Percentiles rank a stretch among this genome's conserved stretches.
Evolutionary conservation across 2,888 invertebrate genomes (phyloP).

Genomic region (Sesia bembeciformis): DNA sequence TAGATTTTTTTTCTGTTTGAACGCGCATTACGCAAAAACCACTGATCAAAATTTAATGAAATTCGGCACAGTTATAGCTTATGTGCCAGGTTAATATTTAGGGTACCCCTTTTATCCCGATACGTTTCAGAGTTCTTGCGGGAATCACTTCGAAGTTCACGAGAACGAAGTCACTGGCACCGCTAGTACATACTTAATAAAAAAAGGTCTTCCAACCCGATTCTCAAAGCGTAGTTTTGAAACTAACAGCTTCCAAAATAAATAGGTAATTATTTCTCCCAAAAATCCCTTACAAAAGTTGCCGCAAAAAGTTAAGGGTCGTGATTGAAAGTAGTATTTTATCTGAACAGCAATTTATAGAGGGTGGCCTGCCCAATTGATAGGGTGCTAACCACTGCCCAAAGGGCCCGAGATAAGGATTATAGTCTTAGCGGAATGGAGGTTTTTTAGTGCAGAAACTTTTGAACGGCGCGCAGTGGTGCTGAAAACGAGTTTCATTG

Average conservation of each 20-base stretch:
- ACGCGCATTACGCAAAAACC: too few species aligned
- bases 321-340: constrained; percentile 46
- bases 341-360: constrained; percentile 44
- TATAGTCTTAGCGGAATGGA: constrained; percentile 32
- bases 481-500: not conserved
- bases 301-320: constrained; percentile 23
- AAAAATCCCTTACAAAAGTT: constrained; percentile 9
- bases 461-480: constrained; percentile 7
- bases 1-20: too few species aligned
- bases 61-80: too few species aligned
- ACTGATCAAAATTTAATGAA: too few species aligned
- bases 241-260: not conserved
- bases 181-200: too few species aligned
- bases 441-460: constrained; percentile 20
- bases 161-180: too few species aligned
- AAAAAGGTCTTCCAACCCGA: too few species aligned
- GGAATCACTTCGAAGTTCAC: too few species aligned
- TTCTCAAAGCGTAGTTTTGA: too few species aligned
- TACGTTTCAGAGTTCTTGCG: too few species aligned
- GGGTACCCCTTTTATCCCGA: too few species aligned
- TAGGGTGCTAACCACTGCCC: constrained; percentile 49
- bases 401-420: constrained; percentile 41
- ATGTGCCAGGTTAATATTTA: too few species aligned
- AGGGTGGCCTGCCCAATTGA: constrained; percentile 37
- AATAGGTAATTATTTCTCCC: not conserved